Percentiles rank a stretch among this genome's conserved stretches.
Evolutionary conservation across 2,113 vertebrate species (phyloP).

Genomic region (Nymphicus hollandicus): DNA sequence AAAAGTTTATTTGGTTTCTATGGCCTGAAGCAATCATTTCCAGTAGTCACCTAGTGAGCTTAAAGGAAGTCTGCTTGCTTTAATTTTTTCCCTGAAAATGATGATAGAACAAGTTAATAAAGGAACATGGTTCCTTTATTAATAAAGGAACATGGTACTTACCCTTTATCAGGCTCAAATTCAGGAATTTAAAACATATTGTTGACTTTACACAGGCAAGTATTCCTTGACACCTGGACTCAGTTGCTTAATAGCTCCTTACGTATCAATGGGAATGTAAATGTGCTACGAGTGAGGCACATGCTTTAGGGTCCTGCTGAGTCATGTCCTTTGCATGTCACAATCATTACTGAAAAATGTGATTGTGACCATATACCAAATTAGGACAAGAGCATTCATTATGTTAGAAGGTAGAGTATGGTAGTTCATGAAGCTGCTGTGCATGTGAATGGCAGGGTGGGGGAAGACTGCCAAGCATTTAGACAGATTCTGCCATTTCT

Average conservation of each 20-base stretch:
- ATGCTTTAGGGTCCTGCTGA: not conserved
- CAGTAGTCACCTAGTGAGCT: not conserved
- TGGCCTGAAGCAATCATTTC: not conserved
- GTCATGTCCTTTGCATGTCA: not conserved
- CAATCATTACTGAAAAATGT: conserved; percentile 4
- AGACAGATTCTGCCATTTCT: not conserved
- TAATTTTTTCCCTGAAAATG: not conserved
- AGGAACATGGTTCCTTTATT: not conserved
- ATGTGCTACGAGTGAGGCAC: not conserved
- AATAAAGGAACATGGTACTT: not conserved
- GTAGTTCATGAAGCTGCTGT: not conserved
- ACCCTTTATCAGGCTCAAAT: not conserved
- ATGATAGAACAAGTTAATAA: not conserved
- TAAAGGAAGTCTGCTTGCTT: not conserved
- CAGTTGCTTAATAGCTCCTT: not conserved
- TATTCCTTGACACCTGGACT: not conserved
- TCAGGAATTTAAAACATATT: not conserved
- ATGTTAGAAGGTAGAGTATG: not conserved
- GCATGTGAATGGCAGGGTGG: rapidly evolving
- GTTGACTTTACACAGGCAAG: not conserved
- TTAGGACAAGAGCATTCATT: not conserved
- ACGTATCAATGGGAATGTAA: not conserved
- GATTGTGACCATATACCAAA: not conserved
- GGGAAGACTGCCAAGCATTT: not conserved
- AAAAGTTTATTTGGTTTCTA: conserved; percentile 5